A percentile compares a stretch with the other conserved stretches of the same genome.
Conservation (phyloP, 2,888 invertebrate species). For the Gibbula magus region DNA sequence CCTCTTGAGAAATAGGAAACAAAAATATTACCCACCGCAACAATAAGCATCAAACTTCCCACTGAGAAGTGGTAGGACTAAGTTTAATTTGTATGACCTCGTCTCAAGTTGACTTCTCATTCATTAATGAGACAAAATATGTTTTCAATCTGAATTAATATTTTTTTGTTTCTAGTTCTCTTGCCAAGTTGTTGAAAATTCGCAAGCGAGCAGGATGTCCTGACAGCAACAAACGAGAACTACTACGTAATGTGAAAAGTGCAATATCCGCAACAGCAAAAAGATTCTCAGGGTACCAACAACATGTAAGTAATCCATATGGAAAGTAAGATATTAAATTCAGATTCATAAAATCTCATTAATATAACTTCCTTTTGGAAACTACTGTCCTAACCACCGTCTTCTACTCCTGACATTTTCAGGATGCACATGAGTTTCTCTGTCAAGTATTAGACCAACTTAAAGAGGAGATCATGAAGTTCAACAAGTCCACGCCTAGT, state of each 20-base stretch:
- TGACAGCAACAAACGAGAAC: constrained; percentile 47
- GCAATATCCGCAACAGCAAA: constrained; percentile 68
- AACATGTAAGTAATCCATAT: constrained; percentile 65
- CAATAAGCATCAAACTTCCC: not conserved
- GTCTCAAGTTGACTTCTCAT: too few relatives aligned
- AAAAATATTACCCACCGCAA: not conserved
- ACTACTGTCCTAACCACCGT: not conserved
- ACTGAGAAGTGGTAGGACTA: not conserved
- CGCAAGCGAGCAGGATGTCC: constrained; percentile 36
- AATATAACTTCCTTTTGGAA: too few relatives aligned
- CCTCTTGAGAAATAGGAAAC: too few relatives aligned
- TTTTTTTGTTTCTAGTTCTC: constrained; percentile 43
- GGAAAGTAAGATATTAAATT: too few relatives aligned
- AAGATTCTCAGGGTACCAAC: constrained; percentile 68
- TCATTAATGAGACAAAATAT: too few relatives aligned
- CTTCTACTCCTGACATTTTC: constrained; percentile 10
- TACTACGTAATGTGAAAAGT: constrained; percentile 60
- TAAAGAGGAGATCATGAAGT: constrained; percentile 69
- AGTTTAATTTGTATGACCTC: not conserved
- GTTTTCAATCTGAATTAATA: not conserved
- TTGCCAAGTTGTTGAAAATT: constrained; percentile 47
- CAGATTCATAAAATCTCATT: too few relatives aligned
- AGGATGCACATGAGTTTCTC: constrained; percentile 75
- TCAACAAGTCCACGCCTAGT: constrained; percentile 56
- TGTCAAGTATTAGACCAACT: constrained; percentile 71